Evolutionary conservation across 2,797 vertebrate genomes (phyloP), one percentile per base, ranked within the genome.

Genomic region (Micropoecilia bifurca): DNA sequence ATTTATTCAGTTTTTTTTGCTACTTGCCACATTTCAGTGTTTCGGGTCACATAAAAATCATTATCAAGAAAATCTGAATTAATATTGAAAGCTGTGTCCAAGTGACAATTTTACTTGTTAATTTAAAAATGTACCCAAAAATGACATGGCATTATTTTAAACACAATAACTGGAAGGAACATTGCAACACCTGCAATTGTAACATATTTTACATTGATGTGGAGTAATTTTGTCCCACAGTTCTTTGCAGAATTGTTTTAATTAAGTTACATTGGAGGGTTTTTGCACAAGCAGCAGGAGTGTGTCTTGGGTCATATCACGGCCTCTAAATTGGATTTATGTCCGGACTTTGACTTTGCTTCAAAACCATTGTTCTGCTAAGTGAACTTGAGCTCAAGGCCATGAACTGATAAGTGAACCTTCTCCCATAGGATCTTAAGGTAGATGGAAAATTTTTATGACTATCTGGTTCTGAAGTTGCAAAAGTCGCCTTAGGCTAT

Each of bases 381-480:
- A 20, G 16, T 66, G 61, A 66, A 66, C 30, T 36, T 66, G 33
- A 66, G 61, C 61, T 66, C 61, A 36, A 66, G 30, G 61, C 61
- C 61, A 66, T 66, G 9, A 25, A 41, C 36, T 68, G 63, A 68
- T 68, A 12, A 22, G 33, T 41, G 18, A 68, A 41, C 16, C 20
- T 20, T 66, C 61, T 66, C 61, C 30, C 33, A 12, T 69, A 69
- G 22, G 22, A 69, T 25, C 25, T 41, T 69, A 10, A 43, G 39
- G 36, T 43, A 13, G 12, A 71, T 41, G 41, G 25, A 25, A 71
- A 41, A 45, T 13, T 45, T 13, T 13, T 25, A 71, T 45, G 68
- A 25, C 41, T 45, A 71, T 71, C 12, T 10, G 39, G 22, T 66
- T 36, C 61, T 43, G 39, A 45, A 71, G 39, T n/a, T 45, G 39